Base-by-base conservation (phyloP, 1,140 invertebrate species). In the Drosophila melanogaster region DNA sequence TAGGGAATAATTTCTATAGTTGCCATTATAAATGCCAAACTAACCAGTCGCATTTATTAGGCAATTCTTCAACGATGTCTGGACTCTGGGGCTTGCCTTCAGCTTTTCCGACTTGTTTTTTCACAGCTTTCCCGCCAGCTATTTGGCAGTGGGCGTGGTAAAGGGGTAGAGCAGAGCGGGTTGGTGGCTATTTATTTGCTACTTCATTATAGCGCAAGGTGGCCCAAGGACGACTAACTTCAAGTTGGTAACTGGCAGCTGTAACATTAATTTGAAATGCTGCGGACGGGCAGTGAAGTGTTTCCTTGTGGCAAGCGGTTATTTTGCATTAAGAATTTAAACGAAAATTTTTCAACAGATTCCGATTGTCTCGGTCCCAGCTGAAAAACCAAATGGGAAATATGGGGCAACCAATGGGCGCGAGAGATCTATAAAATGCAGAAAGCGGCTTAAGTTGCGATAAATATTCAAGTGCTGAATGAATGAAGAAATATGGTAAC, bases 181-280 rank as follows among this genome's bases (percentile, higher is more conserved):
- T 26, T 55, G 51, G 67, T 33, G 53, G 76, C 84, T 79, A 86
- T 87, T 87, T 87, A 89, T 86, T 89, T 83, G 79, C 75, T 65
- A 83, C 83, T 83, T 86, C 79, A 86, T 86, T 86, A 86, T 79
- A n/a, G 83, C 70, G 50, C 54, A 67, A 72, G 78, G 78, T 72
- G 78, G 74, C 66, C 59, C 38, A 37, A 57, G 41, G 53, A 72
- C 37, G 61, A 40, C 47, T 26, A 35, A 58, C 69, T 66, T 58
- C 55, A n/a, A 43, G 37, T 47, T 33, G 67, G 44, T 59, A 77
- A 76, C 66, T 60, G 67, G 62, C 83, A 81, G 75, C 81, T 86
- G 69, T 79, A 76, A 86, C 79, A 83, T 86, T 86, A 87, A 86
- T 86, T 86, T 87, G 79, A 86, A 86, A 86, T 83, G 75, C 75